Conservation (phyloP, 2,797 vertebrate genomes). For the Etheostoma perlongum region DNA sequence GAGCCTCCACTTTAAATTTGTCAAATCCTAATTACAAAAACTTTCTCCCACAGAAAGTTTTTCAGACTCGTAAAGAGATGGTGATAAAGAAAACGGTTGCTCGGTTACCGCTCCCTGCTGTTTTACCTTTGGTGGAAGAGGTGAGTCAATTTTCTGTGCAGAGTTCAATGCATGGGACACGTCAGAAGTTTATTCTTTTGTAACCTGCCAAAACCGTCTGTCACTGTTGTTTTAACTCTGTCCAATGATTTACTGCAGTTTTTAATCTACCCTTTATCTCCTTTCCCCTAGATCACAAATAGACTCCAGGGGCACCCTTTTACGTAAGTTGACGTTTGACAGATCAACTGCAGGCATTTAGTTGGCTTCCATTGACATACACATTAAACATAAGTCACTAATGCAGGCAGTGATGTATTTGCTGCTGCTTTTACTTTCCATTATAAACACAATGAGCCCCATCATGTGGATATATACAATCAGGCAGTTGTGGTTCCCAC, state of each 20-base stretch:
- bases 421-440: not conserved
- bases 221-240: not conserved
- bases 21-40: not conserved
- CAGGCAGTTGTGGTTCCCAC: not conserved
- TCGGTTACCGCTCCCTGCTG: conserved; percentile 91
- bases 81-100: conserved; percentile 95
- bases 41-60: conserved; percentile 89
- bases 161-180: not conserved
- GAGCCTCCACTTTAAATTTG: not conserved
- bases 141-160: conserved; percentile 72
- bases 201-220: not conserved
- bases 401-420: not conserved
- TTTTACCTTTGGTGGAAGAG: conserved; percentile 94
- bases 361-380: not conserved
- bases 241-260: not conserved
- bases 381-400: not conserved
- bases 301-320: conserved; percentile 94
- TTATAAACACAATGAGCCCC: not conserved
- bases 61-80: conserved; percentile 91
- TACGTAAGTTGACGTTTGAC: conserved; percentile 83
- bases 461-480: not conserved
- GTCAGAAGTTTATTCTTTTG: not conserved
- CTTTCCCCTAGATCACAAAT: conserved; percentile 87
- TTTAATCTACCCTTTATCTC: conserved; percentile 20
- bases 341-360: not conserved